Base-by-base conservation (phyloP, 2,888 invertebrate species). In the Agrenia bidenticulata region DNA sequence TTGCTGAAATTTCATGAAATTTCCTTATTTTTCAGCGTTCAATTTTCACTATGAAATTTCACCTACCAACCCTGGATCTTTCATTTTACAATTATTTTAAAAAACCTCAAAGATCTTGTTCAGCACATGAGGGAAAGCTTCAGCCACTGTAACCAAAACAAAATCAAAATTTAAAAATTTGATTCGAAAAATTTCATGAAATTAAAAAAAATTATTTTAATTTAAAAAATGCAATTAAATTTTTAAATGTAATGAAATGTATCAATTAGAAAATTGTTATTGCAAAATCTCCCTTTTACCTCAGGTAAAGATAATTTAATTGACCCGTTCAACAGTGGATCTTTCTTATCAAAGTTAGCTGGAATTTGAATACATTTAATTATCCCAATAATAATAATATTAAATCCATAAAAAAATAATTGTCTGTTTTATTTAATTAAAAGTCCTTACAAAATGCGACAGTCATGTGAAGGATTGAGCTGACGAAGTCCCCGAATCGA, bases 401-500 rank as follows among this genome's bases (percentile, higher is more conserved):
- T 27, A 13, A 15, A 37, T 50, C 57, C 70, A 72, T 56, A n/a
- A 45, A 32, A 58, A 32, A 24, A 27, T 9, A 50, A 41, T 2
- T 11, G 2, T 15, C 45, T 24, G 27, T 24, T 32, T 57, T 4
- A 54, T 15, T 37, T 57, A 27, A 15, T 9, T 15, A 9, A 45
- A 19, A 54, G n/a, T 27, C 81, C 85, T 86, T 83, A 90, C 93
- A 89, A 79, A 94, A 94, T 19, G 93, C 91, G 59, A 92, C 88
- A 73, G 90, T 92, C 67, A 94, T 83, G 79, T 93, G 92, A 77
- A 94, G 83, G 77, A 94, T 90, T 50, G 92, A 90, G 0, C 91
- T 90, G 1, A 94, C 93, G 79, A 94, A 94, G 80, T 94, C 94
- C 11, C 94, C 94, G 78, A 94, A 91, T 74, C 94, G 83, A 51